A percentile compares a stretch with the other conserved stretches of the same genome.
phyloP scores from a whole-genome alignment of 2,888 invertebrate species.

The Odiellus spinosus region DNA sequence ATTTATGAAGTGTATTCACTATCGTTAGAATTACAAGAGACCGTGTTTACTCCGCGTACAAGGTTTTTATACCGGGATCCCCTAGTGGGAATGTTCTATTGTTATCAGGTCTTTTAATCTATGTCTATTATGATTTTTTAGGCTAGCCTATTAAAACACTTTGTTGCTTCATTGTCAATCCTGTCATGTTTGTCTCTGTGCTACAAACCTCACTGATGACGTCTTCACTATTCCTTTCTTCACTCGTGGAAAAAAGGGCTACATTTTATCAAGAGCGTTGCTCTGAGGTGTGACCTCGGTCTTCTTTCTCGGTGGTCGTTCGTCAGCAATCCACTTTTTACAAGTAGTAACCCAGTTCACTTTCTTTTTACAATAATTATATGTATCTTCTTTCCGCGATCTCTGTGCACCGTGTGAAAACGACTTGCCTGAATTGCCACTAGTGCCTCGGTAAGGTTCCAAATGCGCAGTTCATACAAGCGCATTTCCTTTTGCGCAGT shows the following conservation, averaged over 20 bases:
- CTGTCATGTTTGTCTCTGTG: not conserved
- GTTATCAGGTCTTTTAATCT: no score
- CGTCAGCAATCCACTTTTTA: conserved; percentile 5
- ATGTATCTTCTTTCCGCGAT: not conserved
- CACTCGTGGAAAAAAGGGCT: not conserved
- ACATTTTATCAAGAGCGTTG: not conserved
- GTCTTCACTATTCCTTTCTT: not conserved
- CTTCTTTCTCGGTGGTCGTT: conserved; percentile 2
- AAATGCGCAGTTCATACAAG: no score
- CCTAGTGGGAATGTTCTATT: no score
- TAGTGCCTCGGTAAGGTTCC: no score
- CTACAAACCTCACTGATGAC: not conserved
- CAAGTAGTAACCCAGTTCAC: conserved; percentile 6
- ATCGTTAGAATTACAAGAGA: no score
- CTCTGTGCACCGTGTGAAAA: not conserved
- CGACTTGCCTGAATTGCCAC: no score
- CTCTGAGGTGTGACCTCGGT: not conserved
- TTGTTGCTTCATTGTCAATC: conserved; percentile 9
- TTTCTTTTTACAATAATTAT: conserved; percentile 9
- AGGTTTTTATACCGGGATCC: no score
- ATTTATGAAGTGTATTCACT: no score
- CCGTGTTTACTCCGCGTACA: no score
- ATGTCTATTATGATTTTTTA: no score
- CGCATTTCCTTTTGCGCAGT: no score
- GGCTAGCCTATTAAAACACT: no score